phyloP scores from a whole-genome alignment of 2,888 invertebrate genomes.

The Phaonia tiefii region DNA sequence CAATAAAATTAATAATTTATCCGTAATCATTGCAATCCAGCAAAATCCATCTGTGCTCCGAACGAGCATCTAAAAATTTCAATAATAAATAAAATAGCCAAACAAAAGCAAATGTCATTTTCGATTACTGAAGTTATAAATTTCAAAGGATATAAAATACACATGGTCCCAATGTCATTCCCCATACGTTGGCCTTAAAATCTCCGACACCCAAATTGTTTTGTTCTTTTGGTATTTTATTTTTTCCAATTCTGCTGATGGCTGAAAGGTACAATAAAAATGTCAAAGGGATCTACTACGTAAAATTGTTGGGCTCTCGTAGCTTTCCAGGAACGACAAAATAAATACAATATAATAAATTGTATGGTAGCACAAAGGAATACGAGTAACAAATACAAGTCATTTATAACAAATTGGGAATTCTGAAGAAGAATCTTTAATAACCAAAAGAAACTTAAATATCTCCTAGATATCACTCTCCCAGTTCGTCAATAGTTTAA shows the following conservation, averaged over 20 bases:
- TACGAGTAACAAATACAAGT: slow-evolving; percentile 16
- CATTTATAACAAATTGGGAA: slow-evolving; percentile 26
- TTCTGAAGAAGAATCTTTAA: not conserved
- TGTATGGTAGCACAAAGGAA: slow-evolving; percentile 28
- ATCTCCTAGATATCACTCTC: not conserved
- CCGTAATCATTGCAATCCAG: not conserved
- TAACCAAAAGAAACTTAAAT: slow-evolving; percentile 35
- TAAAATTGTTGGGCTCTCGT: not conserved
- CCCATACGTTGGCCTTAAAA: not conserved
- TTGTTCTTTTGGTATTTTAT: slow-evolving; percentile 34
- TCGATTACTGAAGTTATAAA: not conserved
- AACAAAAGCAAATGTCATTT: slow-evolving; percentile 1
- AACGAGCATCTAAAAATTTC: not conserved
- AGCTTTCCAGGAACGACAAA: not conserved
- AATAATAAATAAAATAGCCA: not conserved
- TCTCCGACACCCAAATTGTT: slow-evolving; percentile 23
- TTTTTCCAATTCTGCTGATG: slow-evolving; percentile 61
- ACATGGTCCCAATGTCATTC: slow-evolving; percentile 3
- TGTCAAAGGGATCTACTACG: slow-evolving; percentile 61
- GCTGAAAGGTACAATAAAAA: slow-evolving; percentile 59
- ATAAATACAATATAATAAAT: slow-evolving; percentile 13
- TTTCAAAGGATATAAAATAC: slow-evolving; percentile 29
- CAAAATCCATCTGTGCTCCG: not conserved
- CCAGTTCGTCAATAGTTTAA: too few relatives aligned
- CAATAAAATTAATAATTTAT: slow-evolving; percentile 12